phyloP scores from a whole-genome alignment of 2,113 vertebrate species.

The Eira barbara region DNA sequence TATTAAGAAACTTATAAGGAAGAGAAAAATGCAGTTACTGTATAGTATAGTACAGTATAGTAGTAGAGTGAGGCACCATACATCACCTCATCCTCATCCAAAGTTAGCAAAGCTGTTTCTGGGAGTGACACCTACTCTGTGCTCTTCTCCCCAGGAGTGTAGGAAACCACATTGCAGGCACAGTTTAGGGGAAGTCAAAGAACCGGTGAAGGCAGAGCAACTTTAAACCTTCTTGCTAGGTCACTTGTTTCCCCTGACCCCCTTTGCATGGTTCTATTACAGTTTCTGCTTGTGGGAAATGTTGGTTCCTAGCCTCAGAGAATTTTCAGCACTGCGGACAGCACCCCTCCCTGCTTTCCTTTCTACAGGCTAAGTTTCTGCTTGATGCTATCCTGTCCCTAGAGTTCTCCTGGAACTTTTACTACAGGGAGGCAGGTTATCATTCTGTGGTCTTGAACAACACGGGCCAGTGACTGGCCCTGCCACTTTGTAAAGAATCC shows the following conservation, averaged over 20 bases:
- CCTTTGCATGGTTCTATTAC: neutral
- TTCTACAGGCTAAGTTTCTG: neutral
- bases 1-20: neutral
- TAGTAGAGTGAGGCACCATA: neutral
- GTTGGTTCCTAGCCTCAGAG: neutral
- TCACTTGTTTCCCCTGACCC: neutral
- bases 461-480: neutral
- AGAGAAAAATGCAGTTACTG: neutral
- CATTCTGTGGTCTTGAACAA: neutral
- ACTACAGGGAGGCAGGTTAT: neutral
- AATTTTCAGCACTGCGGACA: neutral
- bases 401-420: neutral
- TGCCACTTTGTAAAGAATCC: neutral
- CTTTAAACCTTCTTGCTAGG: neutral
- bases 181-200: neutral
- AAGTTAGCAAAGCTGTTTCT: neutral
- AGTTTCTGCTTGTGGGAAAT: neutral
- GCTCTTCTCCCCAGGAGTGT: neutral
- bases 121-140: neutral
- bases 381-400: neutral
- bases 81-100: neutral
- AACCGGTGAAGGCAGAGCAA: neutral
- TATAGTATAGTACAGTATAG: neutral
- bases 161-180: neutral
- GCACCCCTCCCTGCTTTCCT: neutral